These are phyloP conservation scores for Phthorimaea operculella DNA, from an alignment of 1,140 invertebrate genomes.

Conservation along the genomic window DNA sequence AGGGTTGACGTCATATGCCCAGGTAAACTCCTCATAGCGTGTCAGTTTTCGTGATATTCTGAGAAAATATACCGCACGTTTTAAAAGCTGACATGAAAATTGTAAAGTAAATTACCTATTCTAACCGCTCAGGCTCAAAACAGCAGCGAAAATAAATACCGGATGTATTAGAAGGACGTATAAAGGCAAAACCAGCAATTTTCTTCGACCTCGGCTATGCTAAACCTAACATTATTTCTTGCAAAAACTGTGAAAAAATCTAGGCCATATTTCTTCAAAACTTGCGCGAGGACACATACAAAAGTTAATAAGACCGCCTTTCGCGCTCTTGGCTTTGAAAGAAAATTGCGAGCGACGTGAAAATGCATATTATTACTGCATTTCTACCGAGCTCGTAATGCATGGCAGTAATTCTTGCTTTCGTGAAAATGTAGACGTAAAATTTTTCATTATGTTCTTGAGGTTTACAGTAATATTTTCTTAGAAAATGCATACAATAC, in stretches of 20 bases:
- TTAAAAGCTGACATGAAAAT: background rate
- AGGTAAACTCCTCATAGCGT: too few species aligned
- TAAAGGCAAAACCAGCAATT: background rate
- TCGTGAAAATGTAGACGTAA: constrained; percentile 17
- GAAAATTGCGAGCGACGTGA: constrained; percentile 18
- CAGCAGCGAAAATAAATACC: background rate
- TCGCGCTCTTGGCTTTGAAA: constrained; percentile 15
- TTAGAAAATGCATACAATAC: too few species aligned
- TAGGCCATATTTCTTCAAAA: background rate
- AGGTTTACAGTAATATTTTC: background rate
- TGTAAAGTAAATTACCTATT: background rate
- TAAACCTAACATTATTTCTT: background rate
- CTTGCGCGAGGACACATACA: constrained; percentile 6
- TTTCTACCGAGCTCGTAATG: constrained; percentile 12
- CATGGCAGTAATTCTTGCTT: constrained; percentile 16
- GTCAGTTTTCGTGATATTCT: too few species aligned
- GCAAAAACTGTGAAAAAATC: background rate
- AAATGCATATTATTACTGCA: constrained; percentile 21
- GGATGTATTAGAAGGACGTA: background rate
- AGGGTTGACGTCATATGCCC: too few species aligned
- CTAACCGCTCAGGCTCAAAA: background rate
- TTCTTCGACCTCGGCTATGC: background rate
- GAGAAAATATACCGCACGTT: background rate
- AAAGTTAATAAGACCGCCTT: constrained; percentile 7
- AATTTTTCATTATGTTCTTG: constrained; percentile 9